Conservation (phyloP, 2,797 vertebrate genomes). For the Acrocephalus scirpaceus region DNA sequence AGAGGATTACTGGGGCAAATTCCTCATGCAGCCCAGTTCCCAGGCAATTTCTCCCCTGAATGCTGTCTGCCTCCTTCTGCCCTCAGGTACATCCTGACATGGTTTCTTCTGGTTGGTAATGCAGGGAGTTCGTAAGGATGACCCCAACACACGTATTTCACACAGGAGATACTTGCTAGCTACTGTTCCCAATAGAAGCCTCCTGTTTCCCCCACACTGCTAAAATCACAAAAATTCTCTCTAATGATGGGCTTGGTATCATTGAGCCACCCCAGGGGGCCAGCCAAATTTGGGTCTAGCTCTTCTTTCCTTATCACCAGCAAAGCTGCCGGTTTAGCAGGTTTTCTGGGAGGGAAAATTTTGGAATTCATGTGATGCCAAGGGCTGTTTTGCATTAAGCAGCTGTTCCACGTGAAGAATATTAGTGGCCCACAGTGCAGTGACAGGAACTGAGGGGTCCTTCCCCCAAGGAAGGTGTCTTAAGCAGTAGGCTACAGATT, state of each 20-base stretch:
- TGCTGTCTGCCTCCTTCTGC: not conserved
- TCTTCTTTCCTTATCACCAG: not conserved
- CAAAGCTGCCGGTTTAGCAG: not conserved
- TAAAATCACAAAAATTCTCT: not conserved
- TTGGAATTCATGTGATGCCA: not conserved
- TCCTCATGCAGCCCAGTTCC: not conserved
- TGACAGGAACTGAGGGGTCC: not conserved
- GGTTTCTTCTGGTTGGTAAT: not conserved
- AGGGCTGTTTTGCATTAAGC: not conserved
- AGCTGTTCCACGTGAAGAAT: not conserved
- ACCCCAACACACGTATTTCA: fast-evolving
- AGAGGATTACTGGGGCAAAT: not conserved
- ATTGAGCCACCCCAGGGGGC: fast-evolving
- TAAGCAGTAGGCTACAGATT: not conserved
- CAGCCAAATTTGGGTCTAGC: not conserved
- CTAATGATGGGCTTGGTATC: not conserved
- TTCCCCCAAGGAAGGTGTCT: not conserved
- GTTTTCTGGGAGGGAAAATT: not conserved
- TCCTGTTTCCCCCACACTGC: not conserved
- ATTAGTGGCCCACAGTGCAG: not conserved
- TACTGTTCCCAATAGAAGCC: not conserved
- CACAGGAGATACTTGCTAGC: not conserved
- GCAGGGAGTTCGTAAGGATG: not conserved
- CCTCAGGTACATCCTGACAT: not conserved
- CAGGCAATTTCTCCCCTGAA: not conserved